These are phyloP conservation scores for Falco peregrinus DNA, from an alignment of 2,797 vertebrate genomes.

Conservation along the genomic window DNA sequence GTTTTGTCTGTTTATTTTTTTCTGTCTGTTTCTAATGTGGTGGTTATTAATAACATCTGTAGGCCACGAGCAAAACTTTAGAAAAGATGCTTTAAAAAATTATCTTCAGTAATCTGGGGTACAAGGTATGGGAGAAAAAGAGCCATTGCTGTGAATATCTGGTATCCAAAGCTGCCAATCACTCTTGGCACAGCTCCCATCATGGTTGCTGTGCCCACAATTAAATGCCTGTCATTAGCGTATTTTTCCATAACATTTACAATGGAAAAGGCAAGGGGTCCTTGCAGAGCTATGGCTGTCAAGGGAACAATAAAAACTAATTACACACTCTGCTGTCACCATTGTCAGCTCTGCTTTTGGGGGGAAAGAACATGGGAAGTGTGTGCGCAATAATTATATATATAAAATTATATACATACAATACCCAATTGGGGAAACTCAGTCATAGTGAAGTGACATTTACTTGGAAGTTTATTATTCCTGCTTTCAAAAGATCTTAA, in stretches of 20 bases:
- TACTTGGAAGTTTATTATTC: conserved; percentile 20
- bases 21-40: not conserved
- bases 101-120: conserved; percentile 36
- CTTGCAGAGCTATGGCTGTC: conserved; percentile 72
- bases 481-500: not conserved
- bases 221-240: conserved; percentile 77
- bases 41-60: not conserved
- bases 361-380: conserved; percentile 51
- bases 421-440: not conserved
- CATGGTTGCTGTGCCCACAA: conserved; percentile 67
- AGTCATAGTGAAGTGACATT: not conserved
- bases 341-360: conserved; percentile 69
- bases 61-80: not conserved
- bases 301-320: conserved; percentile 80
- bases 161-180: conserved; percentile 57
- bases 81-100: not conserved
- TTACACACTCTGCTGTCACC: conserved; percentile 73
- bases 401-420: not conserved
- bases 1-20: not conserved
- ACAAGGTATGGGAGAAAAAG: conserved; percentile 29
- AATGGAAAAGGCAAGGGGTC: conserved; percentile 74
- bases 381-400: conserved; percentile 9
- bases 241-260: conserved; percentile 76
- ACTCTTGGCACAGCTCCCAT: conserved; percentile 63
- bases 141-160: conserved; percentile 10